Evolutionary conservation across 2,113 vertebrate genomes (phyloP).

Genomic region (Urocolius indicus): DNA sequence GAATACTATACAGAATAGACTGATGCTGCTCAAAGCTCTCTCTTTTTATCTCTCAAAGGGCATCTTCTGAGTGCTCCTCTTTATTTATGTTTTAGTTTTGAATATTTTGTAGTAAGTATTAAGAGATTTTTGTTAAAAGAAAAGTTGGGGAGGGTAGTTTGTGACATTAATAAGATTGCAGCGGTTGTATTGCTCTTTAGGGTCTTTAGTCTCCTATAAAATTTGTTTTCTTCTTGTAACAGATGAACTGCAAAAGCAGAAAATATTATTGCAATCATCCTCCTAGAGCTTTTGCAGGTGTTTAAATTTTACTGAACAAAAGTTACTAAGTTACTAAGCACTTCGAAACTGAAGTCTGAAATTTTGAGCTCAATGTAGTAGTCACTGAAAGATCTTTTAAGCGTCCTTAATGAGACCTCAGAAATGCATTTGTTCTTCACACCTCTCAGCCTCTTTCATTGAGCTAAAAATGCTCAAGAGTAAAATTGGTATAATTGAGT

Average conservation of each 20-base stretch:
- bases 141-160: not conserved
- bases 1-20: not conserved
- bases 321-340: not conserved
- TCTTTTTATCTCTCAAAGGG: not conserved
- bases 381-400: not conserved
- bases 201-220: not conserved
- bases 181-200: not conserved
- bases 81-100: not conserved
- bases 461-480: not conserved
- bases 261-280: not conserved
- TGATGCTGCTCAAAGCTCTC: not conserved
- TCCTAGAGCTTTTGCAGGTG: not conserved
- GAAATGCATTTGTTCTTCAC: not conserved
- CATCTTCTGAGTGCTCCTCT: not conserved
- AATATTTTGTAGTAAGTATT: not conserved
- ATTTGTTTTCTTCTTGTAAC: not conserved
- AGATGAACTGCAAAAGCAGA: not conserved
- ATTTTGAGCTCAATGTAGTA: not conserved
- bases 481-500: not conserved
- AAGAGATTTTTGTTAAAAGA: not conserved
- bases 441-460: not conserved
- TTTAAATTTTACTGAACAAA: not conserved
- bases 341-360: not conserved
- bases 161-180: not conserved
- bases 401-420: not conserved